Evolutionary conservation across 2,888 invertebrate species (phyloP).

Genomic region (Lasiommata megera): DNA sequence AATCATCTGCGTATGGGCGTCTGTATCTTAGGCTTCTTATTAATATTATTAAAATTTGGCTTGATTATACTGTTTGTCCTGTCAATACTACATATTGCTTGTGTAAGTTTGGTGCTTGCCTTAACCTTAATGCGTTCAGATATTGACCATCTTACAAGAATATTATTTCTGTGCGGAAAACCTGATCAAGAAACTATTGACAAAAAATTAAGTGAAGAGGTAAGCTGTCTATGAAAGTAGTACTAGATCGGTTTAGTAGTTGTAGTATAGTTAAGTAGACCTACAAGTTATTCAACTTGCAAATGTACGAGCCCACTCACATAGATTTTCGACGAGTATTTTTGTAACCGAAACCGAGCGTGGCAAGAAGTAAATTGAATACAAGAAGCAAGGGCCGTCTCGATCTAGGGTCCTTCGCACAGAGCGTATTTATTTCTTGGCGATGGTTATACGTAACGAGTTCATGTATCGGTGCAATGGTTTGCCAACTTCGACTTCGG

Average conservation of each 20-base stretch:
- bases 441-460: too few species aligned
- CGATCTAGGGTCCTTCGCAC: too few species aligned
- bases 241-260: background rate
- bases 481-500: too few species aligned
- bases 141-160: constrained; percentile 94
- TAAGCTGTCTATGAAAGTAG: constrained; percentile 65
- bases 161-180: constrained; percentile 92
- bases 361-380: too few species aligned
- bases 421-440: too few species aligned
- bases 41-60: constrained; percentile 25
- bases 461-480: too few species aligned
- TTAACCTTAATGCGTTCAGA: constrained; percentile 84
- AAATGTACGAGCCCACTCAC: too few species aligned
- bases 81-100: constrained; percentile 44
- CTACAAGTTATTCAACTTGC: too few species aligned
- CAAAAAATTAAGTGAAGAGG: constrained; percentile 94
- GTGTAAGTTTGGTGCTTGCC: constrained; percentile 77
- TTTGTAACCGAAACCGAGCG: too few species aligned
- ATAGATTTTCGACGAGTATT: too few species aligned
- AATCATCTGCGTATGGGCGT: constrained; percentile 15
- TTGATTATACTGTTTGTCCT: constrained; percentile 40
- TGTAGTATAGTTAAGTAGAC: too few species aligned
- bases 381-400: too few species aligned
- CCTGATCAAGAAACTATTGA: constrained; percentile 90
- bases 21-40: constrained; percentile 12